Evolutionary conservation across 2,888 invertebrate species (phyloP), one percentile per base, ranked within the genome.

Genomic region (Perizoma flavofasciatum): DNA sequence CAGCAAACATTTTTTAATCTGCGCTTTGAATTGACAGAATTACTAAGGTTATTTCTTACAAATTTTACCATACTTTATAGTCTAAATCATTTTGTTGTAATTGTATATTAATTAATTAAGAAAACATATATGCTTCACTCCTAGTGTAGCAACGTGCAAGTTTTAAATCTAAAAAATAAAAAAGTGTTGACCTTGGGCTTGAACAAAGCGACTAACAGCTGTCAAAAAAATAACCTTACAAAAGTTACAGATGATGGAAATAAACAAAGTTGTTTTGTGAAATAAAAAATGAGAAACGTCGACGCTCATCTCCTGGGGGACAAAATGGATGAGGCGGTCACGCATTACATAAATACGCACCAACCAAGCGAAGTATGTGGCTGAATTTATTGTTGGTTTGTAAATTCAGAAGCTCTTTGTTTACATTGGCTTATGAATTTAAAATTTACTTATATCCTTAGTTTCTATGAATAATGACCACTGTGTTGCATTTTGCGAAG

Each of bases 321-420:
- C 58, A 88, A 84, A 72, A 91, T 91, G 83, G 91, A 91, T 56
- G 91, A 92, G 67, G 86, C 85, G 5, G 90, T 91, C 34, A 86
- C 86, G 9, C 90, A 91, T 71, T 92, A 90, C 65, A 89, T 91
- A 55, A 87, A 88, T 74, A 73, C 89, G 2, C 90, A 92, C 54
- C 86, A 84, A 60, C 58, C 83, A 8, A 75, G 79, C 44, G 89
- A 88, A 82, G 92, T 89, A 78, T 70, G 61, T 52, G 35, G 41
- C 41, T 37, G 48, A 55, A 55, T 10, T 53, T 51, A 39, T 7
- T 58, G 33, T 45, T 49, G 35, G 6, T 44, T 49, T 10, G 5
- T 10, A 43, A 34, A 44, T 8, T 52, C 45, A 8, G 39, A 49
- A 47, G 41, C 59, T 44, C 56, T 58, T 58, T 61, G 61, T 61